Evolutionary conservation across 2,113 vertebrate genomes (phyloP), one percentile per base, ranked within the genome.

Genomic region (Callaeas wilsoni): DNA sequence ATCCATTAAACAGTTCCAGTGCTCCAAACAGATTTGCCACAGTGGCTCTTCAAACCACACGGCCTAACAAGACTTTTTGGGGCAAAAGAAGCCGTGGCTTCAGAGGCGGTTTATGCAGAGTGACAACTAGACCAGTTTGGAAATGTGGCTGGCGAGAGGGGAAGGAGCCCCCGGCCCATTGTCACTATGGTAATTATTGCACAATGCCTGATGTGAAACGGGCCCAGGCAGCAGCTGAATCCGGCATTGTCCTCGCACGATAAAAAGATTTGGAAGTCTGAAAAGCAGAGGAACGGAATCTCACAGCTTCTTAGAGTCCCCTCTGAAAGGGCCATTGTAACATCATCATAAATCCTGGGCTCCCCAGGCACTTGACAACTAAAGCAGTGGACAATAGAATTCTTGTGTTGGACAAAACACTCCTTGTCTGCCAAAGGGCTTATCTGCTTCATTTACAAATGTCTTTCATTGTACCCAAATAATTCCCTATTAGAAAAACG

Each of bases 401-500:
- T 99, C 98, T 98, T 99, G 98, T 99, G 97, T 98, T 41, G 94
- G 97, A 99, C 99, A 99, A 99, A 99, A 99, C 98, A 91, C 93
- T 97, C 98, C 98, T 99, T 99, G 98, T 99, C 98, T 98, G 91
- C 96, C 97, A 98, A 98, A 97, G 97, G 97, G 98, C 98, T 99
- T 98, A 99, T 99, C 98, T 98, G 97, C 97, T 98, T 98, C 98
- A 99, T 99, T 99, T 99, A 99, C 99, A 99, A 99, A 99, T 99
- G 98, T 98, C 98, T 98, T 98, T 98, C 98, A 98, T 99, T 99
- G 98, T 99, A 97, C 98, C 98, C 96, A 98, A 98, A 98, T 97
- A 97, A 98, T 98, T 98, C 98, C 97, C 94, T 96, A 97, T 98
- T 99, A 98, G 98, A 97, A 97, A 95, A 98, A 97, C 98, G 86